Percentiles rank a stretch among this genome's conserved stretches.
Conservation (phyloP, 2,113 vertebrate species). For the Trogon surrucura region DNA sequence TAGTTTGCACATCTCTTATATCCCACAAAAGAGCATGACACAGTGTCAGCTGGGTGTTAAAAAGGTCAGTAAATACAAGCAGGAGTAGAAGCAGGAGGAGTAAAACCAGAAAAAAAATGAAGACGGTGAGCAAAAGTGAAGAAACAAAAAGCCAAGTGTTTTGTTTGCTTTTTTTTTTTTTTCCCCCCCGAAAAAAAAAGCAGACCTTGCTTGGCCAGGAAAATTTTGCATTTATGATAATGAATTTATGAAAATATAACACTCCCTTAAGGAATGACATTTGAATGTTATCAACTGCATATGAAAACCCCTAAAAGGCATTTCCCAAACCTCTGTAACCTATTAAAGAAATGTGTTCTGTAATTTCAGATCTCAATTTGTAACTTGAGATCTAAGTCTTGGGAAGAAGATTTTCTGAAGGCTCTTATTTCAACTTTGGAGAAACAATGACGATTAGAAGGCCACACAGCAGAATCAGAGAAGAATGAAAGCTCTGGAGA, state of each 20-base stretch:
- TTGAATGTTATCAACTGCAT: background rate
- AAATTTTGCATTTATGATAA: background rate
- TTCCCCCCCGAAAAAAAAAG: background rate
- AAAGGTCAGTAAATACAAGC: background rate
- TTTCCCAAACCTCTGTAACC: background rate
- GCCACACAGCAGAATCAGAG: background rate
- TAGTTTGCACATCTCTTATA: background rate
- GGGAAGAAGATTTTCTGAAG: background rate
- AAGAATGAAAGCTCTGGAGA: background rate
- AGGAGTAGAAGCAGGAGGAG: background rate
- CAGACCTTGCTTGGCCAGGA: background rate
- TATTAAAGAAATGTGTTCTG: background rate
- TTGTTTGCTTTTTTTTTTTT: background rate
- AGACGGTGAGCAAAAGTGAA: background rate
- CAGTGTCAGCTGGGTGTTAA: background rate
- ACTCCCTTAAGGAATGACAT: background rate
- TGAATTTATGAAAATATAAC: background rate
- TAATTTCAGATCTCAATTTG: background rate
- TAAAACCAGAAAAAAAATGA: background rate
- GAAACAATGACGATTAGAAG: background rate
- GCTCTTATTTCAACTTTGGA: background rate
- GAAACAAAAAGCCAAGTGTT: fast-evolving
- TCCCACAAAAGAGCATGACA: background rate
- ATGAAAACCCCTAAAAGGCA: background rate
- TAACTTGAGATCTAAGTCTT: background rate